These are phyloP conservation scores for Bovichtus diacanthus DNA, from an alignment of 2,797 vertebrate species.

Conservation along the genomic window DNA sequence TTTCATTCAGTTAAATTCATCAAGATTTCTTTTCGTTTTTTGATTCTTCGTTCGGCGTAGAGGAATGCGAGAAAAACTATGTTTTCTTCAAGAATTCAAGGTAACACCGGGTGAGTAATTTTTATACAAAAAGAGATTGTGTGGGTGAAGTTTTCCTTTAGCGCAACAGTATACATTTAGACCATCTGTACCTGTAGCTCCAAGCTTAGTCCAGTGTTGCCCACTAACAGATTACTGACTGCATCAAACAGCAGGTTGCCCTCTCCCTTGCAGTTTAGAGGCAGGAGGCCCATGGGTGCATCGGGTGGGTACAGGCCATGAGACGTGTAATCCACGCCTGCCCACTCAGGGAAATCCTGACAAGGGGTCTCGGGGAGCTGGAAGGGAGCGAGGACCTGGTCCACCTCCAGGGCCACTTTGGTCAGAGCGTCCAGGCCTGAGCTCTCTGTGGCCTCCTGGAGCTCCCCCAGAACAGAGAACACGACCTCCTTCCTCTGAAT, in stretches of 20 bases:
- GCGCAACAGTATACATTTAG: neutral
- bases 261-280: conserved; percentile 90
- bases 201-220: conserved; percentile 88
- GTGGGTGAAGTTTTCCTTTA: too few species aligned
- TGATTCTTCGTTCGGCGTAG: too few species aligned
- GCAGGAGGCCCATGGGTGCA: conserved; percentile 90
- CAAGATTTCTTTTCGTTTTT: too few species aligned
- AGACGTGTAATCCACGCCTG: conserved; percentile 89
- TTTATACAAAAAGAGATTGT: too few species aligned
- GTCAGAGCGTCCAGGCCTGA: conserved; percentile 88
- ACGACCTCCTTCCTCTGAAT: conserved; percentile 91
- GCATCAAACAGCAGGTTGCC: conserved; percentile 94
- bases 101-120: too few species aligned
- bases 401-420: conserved; percentile 87
- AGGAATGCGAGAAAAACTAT: too few species aligned
- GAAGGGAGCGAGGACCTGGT: conserved; percentile 87
- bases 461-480: conserved; percentile 89
- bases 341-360: conserved; percentile 85
- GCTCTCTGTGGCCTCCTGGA: conserved; percentile 94
- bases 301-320: conserved; percentile 91
- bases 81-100: too few species aligned
- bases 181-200: conserved; percentile 89
- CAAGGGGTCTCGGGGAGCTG: conserved; percentile 84
- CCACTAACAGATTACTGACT: conserved; percentile 91
- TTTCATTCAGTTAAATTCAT: too few species aligned